A percentile compares a stretch with the other conserved stretches of the same genome.
Conservation (phyloP, 1,140 invertebrate species). For the Apis laboriosa region DNA sequence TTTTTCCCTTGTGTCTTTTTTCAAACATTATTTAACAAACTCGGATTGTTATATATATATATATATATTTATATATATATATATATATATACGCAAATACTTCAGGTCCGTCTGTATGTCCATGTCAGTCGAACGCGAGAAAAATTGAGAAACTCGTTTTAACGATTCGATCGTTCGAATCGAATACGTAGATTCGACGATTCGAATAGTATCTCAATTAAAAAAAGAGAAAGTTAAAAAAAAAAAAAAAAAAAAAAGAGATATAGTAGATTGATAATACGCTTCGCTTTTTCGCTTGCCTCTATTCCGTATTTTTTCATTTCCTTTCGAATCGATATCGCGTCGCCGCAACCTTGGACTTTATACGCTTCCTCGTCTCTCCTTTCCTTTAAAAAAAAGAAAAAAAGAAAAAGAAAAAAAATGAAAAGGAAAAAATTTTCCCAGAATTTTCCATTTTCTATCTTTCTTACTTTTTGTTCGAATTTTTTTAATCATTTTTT, state of each 20-base stretch:
- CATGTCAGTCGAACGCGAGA: conserved; percentile 7
- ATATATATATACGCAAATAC: conserved; percentile 1
- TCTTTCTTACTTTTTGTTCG: not conserved
- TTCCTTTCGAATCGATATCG: not conserved
- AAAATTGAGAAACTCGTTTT: conserved; percentile 2
- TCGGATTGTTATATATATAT: not conserved
- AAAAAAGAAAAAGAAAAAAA: no score
- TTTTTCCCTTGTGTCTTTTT: not conserved
- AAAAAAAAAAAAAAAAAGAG: not conserved
- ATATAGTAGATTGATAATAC: conserved; percentile 15
- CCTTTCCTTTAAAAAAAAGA: not conserved
- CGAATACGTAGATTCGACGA: conserved; percentile 15
- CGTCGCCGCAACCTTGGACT: not conserved
- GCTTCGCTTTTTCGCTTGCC: conserved; percentile 58
- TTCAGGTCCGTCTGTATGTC: conserved; percentile 51
- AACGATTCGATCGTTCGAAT: not conserved
- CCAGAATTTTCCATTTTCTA: not conserved
- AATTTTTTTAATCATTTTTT: not conserved
- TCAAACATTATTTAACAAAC: not conserved
- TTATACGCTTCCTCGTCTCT: not conserved
- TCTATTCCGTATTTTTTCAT: conserved; percentile 16
- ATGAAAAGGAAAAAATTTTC: not conserved
- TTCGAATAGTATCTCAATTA: conserved; percentile 15
- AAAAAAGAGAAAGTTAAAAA: not conserved
- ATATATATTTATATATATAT: no score